A percentile compares a stretch with the other conserved stretches of the same genome.
Evolutionary conservation across 2,113 vertebrate genomes (phyloP).

Genomic region (Numida meleagris): DNA sequence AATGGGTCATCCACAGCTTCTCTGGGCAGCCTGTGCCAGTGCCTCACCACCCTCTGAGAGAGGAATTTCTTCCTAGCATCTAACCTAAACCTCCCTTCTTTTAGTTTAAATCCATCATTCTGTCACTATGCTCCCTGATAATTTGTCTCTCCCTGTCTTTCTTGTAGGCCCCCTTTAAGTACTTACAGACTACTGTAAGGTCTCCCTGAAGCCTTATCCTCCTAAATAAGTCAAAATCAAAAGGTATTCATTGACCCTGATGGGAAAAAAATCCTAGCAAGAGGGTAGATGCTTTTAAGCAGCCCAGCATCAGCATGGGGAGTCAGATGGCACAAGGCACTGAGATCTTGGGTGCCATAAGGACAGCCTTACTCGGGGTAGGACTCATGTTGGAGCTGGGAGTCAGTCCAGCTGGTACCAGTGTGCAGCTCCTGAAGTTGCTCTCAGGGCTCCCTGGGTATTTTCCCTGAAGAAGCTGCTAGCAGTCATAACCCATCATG

Average conservation of each 20-base stretch:
- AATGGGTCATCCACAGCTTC: background rate
- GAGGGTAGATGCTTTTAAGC: background rate
- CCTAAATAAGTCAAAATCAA: background rate
- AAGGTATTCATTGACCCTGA: background rate
- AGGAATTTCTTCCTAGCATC: background rate
- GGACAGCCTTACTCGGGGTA: background rate
- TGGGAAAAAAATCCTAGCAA: background rate
- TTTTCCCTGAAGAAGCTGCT: background rate
- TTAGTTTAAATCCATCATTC: background rate
- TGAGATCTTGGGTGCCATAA: accelerated
- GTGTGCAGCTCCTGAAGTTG: background rate
- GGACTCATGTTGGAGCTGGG: background rate
- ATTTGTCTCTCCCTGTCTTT: background rate
- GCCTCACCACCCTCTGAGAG: background rate
- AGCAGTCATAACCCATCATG: background rate
- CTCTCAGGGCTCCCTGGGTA: background rate
- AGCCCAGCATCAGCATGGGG: background rate
- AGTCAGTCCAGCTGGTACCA: accelerated
- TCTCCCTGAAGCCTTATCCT: background rate
- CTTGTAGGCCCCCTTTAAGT: background rate
- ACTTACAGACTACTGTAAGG: background rate
- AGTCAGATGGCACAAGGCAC: background rate
- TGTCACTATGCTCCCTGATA: background rate
- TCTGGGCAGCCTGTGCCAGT: background rate
- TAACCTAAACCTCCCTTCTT: background rate